Base-by-base conservation (phyloP, 2,888 invertebrate species). In the Platycheirus albimanus region DNA sequence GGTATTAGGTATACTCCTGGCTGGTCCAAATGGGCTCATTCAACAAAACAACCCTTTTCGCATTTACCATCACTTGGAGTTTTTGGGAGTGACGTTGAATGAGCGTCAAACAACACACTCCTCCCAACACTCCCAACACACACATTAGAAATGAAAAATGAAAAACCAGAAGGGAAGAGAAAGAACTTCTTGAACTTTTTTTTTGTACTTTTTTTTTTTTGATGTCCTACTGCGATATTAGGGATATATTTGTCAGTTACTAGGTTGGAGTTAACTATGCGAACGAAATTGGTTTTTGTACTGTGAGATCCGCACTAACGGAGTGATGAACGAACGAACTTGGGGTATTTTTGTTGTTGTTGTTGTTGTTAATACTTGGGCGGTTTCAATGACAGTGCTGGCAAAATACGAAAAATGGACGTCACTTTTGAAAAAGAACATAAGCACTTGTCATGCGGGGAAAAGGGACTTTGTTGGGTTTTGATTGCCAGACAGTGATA, bases 121-220 rank as follows among this genome's bases (percentile, higher is more conserved):
- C 30, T 33, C n/a, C n/a, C n/a, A n/a, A n/a, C n/a, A n/a, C 5
- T 33, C 30, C 30, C 8, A 33, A 8, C 30, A 75, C 74, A 67
- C 69, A 78, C 72, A 78, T 78, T 78, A 78, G 67, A 83, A 74
- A 78, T 83, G 78, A 78, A 83, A 83, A 78, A 77, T 69, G 45
- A 28, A 64, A 61, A 51, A 33, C 13, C 20, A 43, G 20, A 61
- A 1, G 33, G 45, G 8, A 15, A 13, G 45, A 20, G 15, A 24
- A 30, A 6, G 28, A 71, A 63, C 49, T 61, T 51, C 15, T 30
- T 45, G 43, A 33, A 56, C 36, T 56, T 43, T 41, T 58, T 47
- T 38, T 51, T n/a, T n/a, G n/a, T n/a, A n/a, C n/a, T n/a, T n/a
- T 49, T 38, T 41, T 24, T 41, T 41, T 15, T 38, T 66, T 5